phyloP scores from a whole-genome alignment of 2,113 vertebrate species.

The Pterocles orientalis region DNA sequence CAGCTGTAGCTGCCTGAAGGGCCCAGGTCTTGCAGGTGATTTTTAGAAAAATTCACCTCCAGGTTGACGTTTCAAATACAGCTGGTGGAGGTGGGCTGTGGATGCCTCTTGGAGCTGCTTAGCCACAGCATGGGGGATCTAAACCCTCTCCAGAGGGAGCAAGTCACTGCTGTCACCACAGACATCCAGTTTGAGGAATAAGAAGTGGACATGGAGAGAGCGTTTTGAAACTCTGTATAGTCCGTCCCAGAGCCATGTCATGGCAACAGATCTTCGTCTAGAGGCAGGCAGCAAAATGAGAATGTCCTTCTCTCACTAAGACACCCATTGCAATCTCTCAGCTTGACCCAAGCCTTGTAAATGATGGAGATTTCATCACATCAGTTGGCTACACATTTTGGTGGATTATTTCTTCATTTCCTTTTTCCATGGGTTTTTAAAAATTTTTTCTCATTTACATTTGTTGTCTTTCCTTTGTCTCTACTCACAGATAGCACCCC shows the following conservation, averaged over 20 bases:
- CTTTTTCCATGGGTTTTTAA: background rate
- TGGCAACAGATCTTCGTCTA: background rate
- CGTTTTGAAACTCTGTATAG: background rate
- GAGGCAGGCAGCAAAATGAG: background rate
- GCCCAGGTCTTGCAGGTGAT: background rate
- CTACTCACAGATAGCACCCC: background rate
- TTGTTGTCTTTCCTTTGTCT: background rate
- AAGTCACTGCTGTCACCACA: background rate
- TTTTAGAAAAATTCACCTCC: background rate
- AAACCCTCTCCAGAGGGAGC: background rate
- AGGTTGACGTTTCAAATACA: background rate
- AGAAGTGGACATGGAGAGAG: background rate
- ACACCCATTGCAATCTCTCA: background rate
- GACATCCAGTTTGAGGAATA: background rate
- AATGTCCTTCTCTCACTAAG: background rate
- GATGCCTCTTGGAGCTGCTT: background rate
- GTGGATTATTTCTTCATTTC: background rate
- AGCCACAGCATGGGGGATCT: rapidly evolving
- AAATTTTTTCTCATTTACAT: background rate
- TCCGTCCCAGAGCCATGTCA: background rate
- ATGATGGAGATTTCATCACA: background rate
- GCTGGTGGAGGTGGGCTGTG: background rate
- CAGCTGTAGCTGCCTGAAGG: background rate
- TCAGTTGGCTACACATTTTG: background rate
- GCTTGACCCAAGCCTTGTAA: background rate